These are phyloP conservation scores for Motacilla alba DNA, from an alignment of 2,113 vertebrate species.

Conservation along the genomic window DNA sequence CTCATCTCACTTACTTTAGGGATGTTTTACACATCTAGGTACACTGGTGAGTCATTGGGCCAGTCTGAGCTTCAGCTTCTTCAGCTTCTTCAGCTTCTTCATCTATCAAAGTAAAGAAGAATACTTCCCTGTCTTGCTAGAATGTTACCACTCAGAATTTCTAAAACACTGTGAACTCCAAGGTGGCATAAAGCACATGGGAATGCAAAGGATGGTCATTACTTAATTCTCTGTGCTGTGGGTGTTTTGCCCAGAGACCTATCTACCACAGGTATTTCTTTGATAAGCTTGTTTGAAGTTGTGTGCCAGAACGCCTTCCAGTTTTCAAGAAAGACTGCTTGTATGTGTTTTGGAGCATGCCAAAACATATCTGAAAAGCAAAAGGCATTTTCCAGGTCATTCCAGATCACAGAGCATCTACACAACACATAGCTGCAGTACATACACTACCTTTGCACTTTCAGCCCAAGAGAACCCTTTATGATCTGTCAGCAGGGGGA, in stretches of 20 bases:
- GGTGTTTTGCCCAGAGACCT: not conserved
- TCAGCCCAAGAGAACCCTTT: not conserved
- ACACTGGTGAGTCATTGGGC: not conserved
- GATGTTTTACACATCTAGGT: not conserved
- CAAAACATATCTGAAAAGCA: conserved; percentile 11
- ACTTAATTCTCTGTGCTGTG: not conserved
- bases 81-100: not conserved
- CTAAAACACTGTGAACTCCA: not conserved
- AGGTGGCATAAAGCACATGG: not conserved
- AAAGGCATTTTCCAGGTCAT: conserved; percentile 22
- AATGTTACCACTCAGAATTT: not conserved
- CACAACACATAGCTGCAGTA: not conserved
- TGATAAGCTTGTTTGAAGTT: conserved; percentile 48
- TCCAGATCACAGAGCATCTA: conserved; percentile 5
- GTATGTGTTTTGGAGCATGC: conserved; percentile 1
- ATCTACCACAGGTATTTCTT: conserved; percentile 44
- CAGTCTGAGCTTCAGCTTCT: not conserved
- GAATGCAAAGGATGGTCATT: conserved; percentile 21
- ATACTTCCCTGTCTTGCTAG: not conserved
- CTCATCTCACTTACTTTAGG: not conserved
- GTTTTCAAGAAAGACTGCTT: not conserved
- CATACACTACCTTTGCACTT: not conserved
- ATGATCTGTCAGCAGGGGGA: not conserved
- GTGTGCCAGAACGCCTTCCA: not conserved
- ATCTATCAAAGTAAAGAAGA: not conserved